These are phyloP conservation scores for Rhineura floridana DNA, from an alignment of 2,113 vertebrate genomes.

Conservation along the genomic window DNA sequence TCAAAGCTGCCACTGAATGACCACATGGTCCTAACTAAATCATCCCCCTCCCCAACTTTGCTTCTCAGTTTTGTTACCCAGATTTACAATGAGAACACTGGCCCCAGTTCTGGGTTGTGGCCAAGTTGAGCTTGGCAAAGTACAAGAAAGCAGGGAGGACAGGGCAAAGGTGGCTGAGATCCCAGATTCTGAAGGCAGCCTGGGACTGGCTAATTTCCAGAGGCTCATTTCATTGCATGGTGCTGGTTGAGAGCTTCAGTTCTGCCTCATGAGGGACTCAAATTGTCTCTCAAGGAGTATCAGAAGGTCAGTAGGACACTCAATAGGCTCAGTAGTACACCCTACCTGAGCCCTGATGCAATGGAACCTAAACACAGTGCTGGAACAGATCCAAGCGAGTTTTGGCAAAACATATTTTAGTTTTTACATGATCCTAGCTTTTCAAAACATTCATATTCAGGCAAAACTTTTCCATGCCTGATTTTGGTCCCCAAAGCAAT, in stretches of 20 bases:
- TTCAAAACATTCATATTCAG: slow-evolving; percentile 57
- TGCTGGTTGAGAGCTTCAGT: slow-evolving; percentile 47
- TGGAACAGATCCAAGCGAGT: slow-evolving; percentile 40
- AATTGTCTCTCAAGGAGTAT: slow-evolving; percentile 25
- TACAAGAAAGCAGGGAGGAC: slow-evolving; percentile 64
- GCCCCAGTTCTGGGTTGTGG: slow-evolving; percentile 52
- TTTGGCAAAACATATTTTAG: slow-evolving; percentile 32
- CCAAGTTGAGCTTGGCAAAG: slow-evolving; percentile 66
- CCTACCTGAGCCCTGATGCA: not conserved
- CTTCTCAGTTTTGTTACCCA: not conserved
- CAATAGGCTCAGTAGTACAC: slow-evolving; percentile 13
- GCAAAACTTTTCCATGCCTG: slow-evolving; percentile 61
- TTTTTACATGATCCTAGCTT: slow-evolving; percentile 46
- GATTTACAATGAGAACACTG: slow-evolving; percentile 43
- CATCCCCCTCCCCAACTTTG: slow-evolving; percentile 33
- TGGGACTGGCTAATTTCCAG: slow-evolving; percentile 61
- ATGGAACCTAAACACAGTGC: slow-evolving; percentile 8
- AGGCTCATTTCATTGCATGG: not conserved
- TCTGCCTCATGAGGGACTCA: slow-evolving; percentile 43
- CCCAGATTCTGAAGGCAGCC: slow-evolving; percentile 64
- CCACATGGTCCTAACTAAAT: slow-evolving; percentile 10
- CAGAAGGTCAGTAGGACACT: slow-evolving; percentile 48
- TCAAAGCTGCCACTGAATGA: slow-evolving; percentile 27
- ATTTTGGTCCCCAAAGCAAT: slow-evolving; percentile 30
- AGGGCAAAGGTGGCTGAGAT: slow-evolving; percentile 74